Evolutionary conservation across 2,888 invertebrate genomes (phyloP).

Genomic region (Sthenelais limicola): DNA sequence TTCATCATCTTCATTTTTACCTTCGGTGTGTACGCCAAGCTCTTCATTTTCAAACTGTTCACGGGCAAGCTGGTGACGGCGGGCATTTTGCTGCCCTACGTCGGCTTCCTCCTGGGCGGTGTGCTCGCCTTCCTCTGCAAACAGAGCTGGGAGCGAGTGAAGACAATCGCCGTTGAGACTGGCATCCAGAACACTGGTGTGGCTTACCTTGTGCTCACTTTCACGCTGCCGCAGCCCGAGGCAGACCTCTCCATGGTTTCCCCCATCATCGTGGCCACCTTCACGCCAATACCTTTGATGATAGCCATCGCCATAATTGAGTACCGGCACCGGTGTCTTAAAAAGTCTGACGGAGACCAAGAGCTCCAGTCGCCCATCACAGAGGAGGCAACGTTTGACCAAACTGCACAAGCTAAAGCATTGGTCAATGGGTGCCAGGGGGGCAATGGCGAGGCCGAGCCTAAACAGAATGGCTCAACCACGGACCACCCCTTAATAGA

Average conservation of each 20-base stretch:
- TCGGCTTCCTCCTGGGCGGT: conserved; percentile 65
- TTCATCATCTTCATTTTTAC: conserved; percentile 72
- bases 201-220: conserved; percentile 87
- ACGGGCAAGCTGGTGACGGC: conserved; percentile 72
- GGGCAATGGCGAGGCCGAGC: background rate
- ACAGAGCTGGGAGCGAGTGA: conserved; percentile 59
- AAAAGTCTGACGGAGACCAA: background rate
- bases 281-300: conserved; percentile 51
- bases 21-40: conserved; percentile 79
- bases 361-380: conserved; percentile 6
- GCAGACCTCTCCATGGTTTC: conserved; percentile 85
- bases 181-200: conserved; percentile 94
- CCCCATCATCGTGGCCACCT: conserved; percentile 55
- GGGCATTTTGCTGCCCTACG: conserved; percentile 65
- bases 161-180: conserved; percentile 87
- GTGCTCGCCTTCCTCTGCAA: conserved; percentile 57
- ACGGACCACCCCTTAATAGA: conserved; percentile 1
- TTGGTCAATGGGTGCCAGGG: background rate
- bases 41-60: conserved; percentile 90
- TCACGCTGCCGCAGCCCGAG: conserved; percentile 86
- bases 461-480: background rate
- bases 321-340: conserved; percentile 39
- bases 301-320: conserved; percentile 40
- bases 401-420: background rate
- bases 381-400: conserved; percentile 25